A percentile compares a stretch with the other conserved stretches of the same genome.
Evolutionary conservation across 2,888 invertebrate genomes (phyloP).

Genomic region (Galeopsomyia nigrocyanea): DNA sequence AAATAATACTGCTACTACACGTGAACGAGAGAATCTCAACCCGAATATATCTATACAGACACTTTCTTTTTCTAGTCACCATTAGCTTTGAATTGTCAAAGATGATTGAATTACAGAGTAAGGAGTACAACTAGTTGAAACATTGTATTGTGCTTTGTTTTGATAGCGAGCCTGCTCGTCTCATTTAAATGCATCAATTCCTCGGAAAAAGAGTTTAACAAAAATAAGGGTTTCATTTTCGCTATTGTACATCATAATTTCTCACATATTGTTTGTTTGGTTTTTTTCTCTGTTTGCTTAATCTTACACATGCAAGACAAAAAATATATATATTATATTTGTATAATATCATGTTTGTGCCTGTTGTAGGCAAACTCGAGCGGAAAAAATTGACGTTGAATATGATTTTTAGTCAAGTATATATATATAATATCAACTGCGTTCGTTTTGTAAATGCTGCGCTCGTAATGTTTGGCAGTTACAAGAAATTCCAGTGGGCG

Average conservation of each 20-base stretch:
- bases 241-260: conserved; percentile 5
- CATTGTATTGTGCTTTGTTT: conserved; percentile 31
- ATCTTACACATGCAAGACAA: conserved; percentile 32
- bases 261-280: neutral
- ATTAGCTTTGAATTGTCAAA: conserved; percentile 18
- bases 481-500: conserved; percentile 41
- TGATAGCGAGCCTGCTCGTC: conserved; percentile 26
- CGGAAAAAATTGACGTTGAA: conserved; percentile 39
- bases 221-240: conserved; percentile 23
- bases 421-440: neutral
- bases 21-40: conserved; percentile 21
- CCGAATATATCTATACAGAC: conserved; percentile 17
- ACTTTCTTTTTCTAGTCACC: conserved; percentile 5
- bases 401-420: conserved; percentile 16
- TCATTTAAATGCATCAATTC: conserved; percentile 42
- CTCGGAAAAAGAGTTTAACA: conserved; percentile 33
- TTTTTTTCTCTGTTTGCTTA: conserved; percentile 1
- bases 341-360: conserved; percentile 15
- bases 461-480: conserved; percentile 39
- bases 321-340: neutral
- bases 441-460: conserved; percentile 28
- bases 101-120: conserved; percentile 15
- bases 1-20: conserved; percentile 27
- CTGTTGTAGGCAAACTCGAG: conserved; percentile 3
- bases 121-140: conserved; percentile 23